Conservation (phyloP, 2,797 vertebrate genomes). For the Dromococcyx pavoninus region DNA sequence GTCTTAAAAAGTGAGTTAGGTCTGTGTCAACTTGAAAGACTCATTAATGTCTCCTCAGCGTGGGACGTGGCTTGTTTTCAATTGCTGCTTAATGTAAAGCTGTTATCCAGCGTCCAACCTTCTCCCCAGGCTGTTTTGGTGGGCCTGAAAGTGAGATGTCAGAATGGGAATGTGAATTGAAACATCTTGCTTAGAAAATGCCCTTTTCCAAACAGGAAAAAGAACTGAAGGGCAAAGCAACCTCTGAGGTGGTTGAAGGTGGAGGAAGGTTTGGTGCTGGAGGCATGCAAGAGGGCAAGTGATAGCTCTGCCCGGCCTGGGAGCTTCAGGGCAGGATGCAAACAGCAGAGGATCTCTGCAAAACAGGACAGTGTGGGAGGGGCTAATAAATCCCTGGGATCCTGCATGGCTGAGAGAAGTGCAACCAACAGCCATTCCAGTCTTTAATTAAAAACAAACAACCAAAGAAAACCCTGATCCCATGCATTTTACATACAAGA, state of each 20-base stretch:
- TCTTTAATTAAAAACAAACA: not conserved
- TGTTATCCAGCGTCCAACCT: not conserved
- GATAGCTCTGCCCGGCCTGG: not conserved
- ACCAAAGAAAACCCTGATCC: not conserved
- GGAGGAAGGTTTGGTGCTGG: not conserved
- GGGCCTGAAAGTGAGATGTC: conserved; percentile 2
- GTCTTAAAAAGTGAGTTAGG: conserved; percentile 30
- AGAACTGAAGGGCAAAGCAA: not conserved
- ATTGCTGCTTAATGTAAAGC: not conserved
- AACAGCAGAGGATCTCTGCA: not conserved
- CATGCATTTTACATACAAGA: not conserved
- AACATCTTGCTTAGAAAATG: not conserved
- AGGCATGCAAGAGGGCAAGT: not conserved
- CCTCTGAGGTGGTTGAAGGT: not conserved
- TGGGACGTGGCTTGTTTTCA: conserved; percentile 29
- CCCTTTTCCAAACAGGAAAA: not conserved
- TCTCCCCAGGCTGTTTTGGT: not conserved
- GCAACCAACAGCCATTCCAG: not conserved
- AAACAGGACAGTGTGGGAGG: not conserved
- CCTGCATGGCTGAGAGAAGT: not conserved
- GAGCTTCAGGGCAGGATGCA: not conserved
- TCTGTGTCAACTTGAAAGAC: not conserved
- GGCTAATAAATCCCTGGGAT: not conserved
- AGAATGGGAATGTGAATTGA: conserved; percentile 3
- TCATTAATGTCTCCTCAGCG: not conserved